Base-by-base conservation (phyloP, 1,140 invertebrate species). In the Aricia agestis region DNA sequence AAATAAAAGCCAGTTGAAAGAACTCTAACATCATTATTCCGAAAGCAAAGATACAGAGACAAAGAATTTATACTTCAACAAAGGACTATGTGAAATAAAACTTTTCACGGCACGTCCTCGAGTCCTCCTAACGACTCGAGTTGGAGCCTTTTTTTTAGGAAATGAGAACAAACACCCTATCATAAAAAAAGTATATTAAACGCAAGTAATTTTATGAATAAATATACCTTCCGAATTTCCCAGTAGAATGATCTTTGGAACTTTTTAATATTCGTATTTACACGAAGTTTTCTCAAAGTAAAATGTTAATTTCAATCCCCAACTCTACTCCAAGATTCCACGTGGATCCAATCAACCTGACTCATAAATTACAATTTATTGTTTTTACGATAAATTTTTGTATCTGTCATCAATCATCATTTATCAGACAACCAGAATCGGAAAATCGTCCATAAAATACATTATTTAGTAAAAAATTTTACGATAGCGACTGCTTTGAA, bases 251-350 rank as follows among this genome's bases (percentile, higher is more conserved):
- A 52, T 52, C 45, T 52, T 52, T 15, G 45, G 13, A 52, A 52
- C 45, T 52, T 52, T 52, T 52, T 52, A 52, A 52, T 52, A 52
- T 52, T 52, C 45, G 45, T 52, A 52, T 52, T 52, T 52, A 52
- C 45, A 52, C 11, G 45, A 52, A 52, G 45, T 52, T 52, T 25
- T 52, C 13, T 13, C 13, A 52, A 52, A 52, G 45, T 52, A 11
- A 15, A 52, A 52, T 52, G 45, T 13, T 52, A 52, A 52, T 52
- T 52, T 52, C 45, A 52, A 52, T 52, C 13, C 13, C 45, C 3
- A 9, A 52, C 10, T 52, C 45, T 52, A 52, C 45, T 52, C 7
- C 11, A 0, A 36, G 45, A 52, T 13, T 52, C 1, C 45, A 52
- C 45, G 45, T 52, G 45, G 6, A 36, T 36, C 6, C 9, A 4